Percentiles rank a stretch among this genome's conserved stretches.
Evolutionary conservation across 2,888 invertebrate species (phyloP).

Genomic region (Vesta saturnalis): DNA sequence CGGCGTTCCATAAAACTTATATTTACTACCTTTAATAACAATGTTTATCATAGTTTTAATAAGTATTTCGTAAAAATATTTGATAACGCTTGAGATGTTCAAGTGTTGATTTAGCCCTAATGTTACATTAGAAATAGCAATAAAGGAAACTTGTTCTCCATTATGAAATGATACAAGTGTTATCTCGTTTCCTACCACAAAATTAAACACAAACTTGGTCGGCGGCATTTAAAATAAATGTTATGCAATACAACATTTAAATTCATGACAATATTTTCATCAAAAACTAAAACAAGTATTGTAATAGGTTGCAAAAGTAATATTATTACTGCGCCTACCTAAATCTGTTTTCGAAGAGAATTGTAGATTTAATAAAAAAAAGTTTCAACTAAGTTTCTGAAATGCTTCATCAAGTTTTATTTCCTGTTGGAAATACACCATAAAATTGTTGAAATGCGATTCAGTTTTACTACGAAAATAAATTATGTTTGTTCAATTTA

Average conservation of each 20-base stretch:
- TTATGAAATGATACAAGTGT: too few species aligned
- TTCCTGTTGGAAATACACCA: constrained; percentile 2
- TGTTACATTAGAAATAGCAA: too few species aligned
- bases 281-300: neutral
- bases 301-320: neutral
- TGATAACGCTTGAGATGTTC: too few species aligned
- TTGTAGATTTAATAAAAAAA: constrained; percentile 14
- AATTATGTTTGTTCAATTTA: neutral
- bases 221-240: too few species aligned
- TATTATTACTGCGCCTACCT: neutral
- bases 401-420: constrained; percentile 14
- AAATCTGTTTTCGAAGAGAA: neutral
- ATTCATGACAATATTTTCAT: too few species aligned
- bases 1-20: neutral
- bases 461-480: constrained; percentile 4
- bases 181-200: too few species aligned
- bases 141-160: too few species aligned
- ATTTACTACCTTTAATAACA: too few species aligned
- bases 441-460: neutral
- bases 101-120: too few species aligned
- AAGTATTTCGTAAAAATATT: too few species aligned
- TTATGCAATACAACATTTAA: too few species aligned
- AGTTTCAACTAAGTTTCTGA: constrained; percentile 7
- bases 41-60: neutral
- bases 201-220: too few species aligned